These are phyloP conservation scores for Climacteris rufus DNA, from an alignment of 2,113 vertebrate genomes.

Conservation along the genomic window DNA sequence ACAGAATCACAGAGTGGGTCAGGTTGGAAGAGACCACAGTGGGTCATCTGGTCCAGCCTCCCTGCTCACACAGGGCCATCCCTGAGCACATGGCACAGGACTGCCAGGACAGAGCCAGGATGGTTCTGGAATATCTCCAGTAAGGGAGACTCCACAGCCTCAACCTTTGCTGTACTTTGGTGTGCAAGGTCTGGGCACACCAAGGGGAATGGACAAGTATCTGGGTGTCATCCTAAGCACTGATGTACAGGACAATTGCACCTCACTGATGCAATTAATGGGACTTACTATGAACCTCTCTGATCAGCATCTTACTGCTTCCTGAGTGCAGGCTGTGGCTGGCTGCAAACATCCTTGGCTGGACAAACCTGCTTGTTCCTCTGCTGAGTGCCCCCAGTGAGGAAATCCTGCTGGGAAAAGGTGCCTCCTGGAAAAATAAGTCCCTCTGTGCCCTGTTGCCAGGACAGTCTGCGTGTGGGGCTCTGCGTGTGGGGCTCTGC, in stretches of 20 bases:
- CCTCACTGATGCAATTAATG: neutral
- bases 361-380: neutral
- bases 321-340: neutral
- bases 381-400: neutral
- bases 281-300: neutral
- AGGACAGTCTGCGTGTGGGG: rapidly evolving
- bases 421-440: neutral
- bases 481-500: neutral
- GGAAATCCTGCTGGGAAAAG: neutral
- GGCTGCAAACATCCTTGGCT: neutral
- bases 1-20: neutral
- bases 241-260: rapidly evolving
- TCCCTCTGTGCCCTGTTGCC: neutral
- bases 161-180: neutral
- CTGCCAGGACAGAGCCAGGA: too few species aligned
- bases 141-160: neutral
- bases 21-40: neutral
- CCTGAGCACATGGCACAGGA: neutral
- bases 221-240: neutral
- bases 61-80: neutral
- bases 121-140: neutral
- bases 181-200: neutral
- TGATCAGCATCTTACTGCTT: neutral
- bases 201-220: neutral
- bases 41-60: neutral